A percentile compares a stretch with the other conserved stretches of the same genome.
These are phyloP conservation scores for Poicephalus meyeri DNA, from an alignment of 2,113 vertebrate species.

Conservation along the genomic window DNA sequence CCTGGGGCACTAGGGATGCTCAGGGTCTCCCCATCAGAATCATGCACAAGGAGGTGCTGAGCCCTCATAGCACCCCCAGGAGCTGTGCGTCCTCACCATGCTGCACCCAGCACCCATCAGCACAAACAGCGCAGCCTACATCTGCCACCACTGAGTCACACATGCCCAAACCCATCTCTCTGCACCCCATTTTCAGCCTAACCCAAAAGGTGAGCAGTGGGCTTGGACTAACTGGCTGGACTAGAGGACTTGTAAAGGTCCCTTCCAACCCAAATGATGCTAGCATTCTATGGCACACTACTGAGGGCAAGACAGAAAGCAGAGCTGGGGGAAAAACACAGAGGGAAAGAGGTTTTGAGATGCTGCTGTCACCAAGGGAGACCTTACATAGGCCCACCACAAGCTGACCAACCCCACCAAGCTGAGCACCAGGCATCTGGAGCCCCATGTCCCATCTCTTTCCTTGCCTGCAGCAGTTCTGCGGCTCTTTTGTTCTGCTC, in stretches of 20 bases:
- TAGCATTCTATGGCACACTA: neutral
- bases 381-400: fast-evolving
- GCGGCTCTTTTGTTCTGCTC: neutral
- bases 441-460: neutral
- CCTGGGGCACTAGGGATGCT: neutral
- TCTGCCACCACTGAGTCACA: neutral
- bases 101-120: neutral
- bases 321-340: neutral
- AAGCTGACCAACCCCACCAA: neutral
- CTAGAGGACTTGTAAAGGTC: neutral
- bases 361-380: neutral
- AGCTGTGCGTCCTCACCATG: neutral
- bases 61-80: neutral
- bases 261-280: neutral
- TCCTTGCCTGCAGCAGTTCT: neutral
- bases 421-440: neutral
- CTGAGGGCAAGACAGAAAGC: neutral
- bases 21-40: too few species aligned
- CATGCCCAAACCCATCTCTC: neutral
- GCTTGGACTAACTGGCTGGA: neutral
- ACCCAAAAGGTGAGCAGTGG: fast-evolving
- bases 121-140: neutral
- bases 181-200: neutral
- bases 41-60: neutral
- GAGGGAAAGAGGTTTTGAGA: neutral